Evolutionary conservation across 2,888 invertebrate species (phyloP), one percentile per base, ranked within the genome.

Genomic region (Hydriomena furcata): DNA sequence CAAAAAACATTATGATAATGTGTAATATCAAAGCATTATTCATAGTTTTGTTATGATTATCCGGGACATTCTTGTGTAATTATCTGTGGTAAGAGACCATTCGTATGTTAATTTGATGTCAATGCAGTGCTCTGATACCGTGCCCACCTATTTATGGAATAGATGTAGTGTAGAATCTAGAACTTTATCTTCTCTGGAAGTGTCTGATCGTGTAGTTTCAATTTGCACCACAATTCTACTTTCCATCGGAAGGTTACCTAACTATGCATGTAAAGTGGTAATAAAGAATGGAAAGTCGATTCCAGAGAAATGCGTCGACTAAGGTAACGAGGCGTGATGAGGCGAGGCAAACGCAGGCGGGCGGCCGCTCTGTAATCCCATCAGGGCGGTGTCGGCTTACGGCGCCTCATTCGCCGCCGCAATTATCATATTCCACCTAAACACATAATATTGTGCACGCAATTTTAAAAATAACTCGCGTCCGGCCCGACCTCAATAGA

Each of bases 401-500:
- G 82, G 88, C 87, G 88, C 84, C 84, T 84, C 83, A 71, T 73
- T 75, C 72, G 66, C 72, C 70, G 70, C 70, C 71, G 82, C 87
- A 90, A 90, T 90, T 90, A 89, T 90, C 86, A 87, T 88, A 88
- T 88, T 88, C 87, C 85, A 86, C 84, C 89, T 88, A 89, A 89
- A 89, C 87, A 88, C 85, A 87, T 88, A 85, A 88, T 88, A 88
- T 86, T 85, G 88, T 84, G 85, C 87, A 84, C 83, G 89, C 88
- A 88, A 90, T 90, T 88, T 90, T 82, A 86, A 85, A 88, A 90
- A 89, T 89, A 89, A 82, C 85, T 75, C 69, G 76, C 80, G 86
- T 83, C 84, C 84, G 85, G 73, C 67, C 74, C 83, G 82, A 81
- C 84, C 82, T 81, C 84, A 80, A 84, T 84, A 82, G 80, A 75